phyloP scores from a whole-genome alignment of 2,113 vertebrate genomes.

The Dasyornis broadbenti region DNA sequence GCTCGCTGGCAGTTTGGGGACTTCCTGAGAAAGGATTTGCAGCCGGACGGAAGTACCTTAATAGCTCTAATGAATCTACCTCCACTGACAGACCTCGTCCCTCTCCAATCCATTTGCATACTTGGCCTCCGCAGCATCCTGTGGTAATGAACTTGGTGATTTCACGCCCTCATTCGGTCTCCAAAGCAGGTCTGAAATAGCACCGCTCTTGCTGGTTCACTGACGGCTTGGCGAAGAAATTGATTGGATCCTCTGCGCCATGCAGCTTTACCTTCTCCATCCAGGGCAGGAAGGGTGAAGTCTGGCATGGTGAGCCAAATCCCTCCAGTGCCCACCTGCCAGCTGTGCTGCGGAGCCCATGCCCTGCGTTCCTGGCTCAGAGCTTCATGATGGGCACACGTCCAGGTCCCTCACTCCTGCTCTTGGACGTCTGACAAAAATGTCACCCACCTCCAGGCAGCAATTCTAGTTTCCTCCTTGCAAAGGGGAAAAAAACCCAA shows the following conservation, averaged over 20 bases:
- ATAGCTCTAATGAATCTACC: conserved; percentile 34
- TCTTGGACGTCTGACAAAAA: neutral
- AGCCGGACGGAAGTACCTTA: neutral
- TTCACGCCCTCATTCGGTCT: neutral
- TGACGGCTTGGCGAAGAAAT: neutral
- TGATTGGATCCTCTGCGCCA: accelerated
- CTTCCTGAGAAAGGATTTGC: conserved; percentile 20
- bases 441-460: neutral
- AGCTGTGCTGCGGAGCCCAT: accelerated
- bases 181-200: neutral
- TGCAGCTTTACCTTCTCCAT: neutral
- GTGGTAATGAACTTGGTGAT: neutral
- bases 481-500: neutral
- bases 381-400: accelerated
- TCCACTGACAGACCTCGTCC: neutral
- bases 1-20: neutral
- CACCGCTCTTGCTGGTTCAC: accelerated
- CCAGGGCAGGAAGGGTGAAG: neutral
- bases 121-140: neutral
- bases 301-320: accelerated
- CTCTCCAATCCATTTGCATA: neutral
- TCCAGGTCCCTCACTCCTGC: neutral
- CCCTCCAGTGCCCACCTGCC: accelerated
- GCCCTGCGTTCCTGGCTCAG: accelerated
- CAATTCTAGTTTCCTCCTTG: neutral